These are phyloP conservation scores for Orthosia incerta DNA, from an alignment of 2,888 invertebrate species.

Conservation along the genomic window DNA sequence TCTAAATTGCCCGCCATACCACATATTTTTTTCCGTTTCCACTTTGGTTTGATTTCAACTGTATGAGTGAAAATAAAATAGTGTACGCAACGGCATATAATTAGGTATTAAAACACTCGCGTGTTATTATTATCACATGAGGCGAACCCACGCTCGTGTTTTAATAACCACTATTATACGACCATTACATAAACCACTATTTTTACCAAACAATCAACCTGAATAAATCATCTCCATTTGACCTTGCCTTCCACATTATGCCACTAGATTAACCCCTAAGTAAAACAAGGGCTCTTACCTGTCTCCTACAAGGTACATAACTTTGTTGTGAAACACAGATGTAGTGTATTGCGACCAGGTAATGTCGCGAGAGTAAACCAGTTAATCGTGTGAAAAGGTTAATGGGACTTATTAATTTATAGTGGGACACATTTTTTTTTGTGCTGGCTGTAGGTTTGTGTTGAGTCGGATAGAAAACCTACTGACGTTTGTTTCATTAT, in stretches of 20 bases:
- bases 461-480: background rate
- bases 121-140: too few species aligned
- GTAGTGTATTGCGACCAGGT: conserved; percentile 22
- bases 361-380: conserved; percentile 35
- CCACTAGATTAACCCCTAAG: conserved; percentile 19
- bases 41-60: too few species aligned
- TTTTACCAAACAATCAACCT: background rate
- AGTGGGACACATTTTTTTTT: conserved; percentile 6
- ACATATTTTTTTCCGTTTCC: too few species aligned
- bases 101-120: too few species aligned
- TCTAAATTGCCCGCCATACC: too few species aligned
- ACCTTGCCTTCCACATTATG: background rate
- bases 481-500: background rate
- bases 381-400: conserved; percentile 33
- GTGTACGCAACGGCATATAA: too few species aligned
- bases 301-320: conserved; percentile 14
- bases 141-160: too few species aligned
- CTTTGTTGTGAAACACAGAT: conserved; percentile 30
- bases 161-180: too few species aligned
- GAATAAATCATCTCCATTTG: conserved; percentile 8
- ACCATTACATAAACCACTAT: too few species aligned
- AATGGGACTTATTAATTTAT: conserved; percentile 39
- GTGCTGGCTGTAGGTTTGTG: background rate
- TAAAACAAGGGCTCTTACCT: conserved; percentile 1
- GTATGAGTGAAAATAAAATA: too few species aligned